These are phyloP conservation scores for Gymnothorax javanicus DNA, from an alignment of 2,797 vertebrate genomes.

Conservation along the genomic window DNA sequence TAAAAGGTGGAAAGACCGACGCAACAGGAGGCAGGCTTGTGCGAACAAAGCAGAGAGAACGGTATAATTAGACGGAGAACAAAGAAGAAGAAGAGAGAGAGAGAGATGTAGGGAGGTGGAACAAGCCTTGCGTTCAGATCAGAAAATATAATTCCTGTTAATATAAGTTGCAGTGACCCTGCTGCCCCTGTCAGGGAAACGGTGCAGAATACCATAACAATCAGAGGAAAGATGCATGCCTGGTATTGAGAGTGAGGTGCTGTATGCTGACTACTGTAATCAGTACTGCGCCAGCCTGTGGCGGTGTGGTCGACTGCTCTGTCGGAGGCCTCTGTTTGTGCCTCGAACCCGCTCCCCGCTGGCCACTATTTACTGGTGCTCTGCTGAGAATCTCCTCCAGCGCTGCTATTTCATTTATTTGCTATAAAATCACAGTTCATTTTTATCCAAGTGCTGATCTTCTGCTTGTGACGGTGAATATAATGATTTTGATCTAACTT, in stretches of 20 bases:
- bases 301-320: not conserved
- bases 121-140: not conserved
- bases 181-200: not conserved
- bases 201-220: not conserved
- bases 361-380: not conserved
- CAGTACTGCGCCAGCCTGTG: not conserved
- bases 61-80: not conserved
- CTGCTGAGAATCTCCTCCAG: not conserved
- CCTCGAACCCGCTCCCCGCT: not conserved
- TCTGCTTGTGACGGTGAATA: not conserved
- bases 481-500: not conserved
- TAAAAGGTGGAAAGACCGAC: too few relatives aligned
- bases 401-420: not conserved
- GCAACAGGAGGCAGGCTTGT: too few relatives aligned
- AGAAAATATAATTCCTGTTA: not conserved
- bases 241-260: not conserved
- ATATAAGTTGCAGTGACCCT: not conserved
- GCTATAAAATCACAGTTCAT: not conserved
- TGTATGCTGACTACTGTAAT: not conserved
- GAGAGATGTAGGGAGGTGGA: constrained; percentile 30
- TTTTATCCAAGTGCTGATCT: not conserved
- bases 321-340: not conserved
- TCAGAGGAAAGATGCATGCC: not conserved
- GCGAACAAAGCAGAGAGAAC: too few relatives aligned
- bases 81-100: not conserved